Base-by-base conservation (phyloP, 2,797 vertebrate species). In the Xerus rutilus region DNA sequence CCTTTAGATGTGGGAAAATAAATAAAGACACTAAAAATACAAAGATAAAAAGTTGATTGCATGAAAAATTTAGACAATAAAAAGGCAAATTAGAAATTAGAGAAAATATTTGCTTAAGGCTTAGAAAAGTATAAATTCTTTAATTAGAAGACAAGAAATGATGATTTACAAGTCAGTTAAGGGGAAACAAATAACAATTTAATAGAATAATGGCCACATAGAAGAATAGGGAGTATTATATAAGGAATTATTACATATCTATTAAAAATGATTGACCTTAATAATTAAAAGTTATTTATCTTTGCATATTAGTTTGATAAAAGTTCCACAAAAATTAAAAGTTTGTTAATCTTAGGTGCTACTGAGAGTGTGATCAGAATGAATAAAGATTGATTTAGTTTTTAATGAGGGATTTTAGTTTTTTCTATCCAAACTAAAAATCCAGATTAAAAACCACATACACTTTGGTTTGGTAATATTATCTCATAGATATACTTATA, bases 61-160 rank as follows among this genome's bases (percentile, higher is more conserved):
- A 30, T 45, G 10, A 83, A 76, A 57, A 8, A 86, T 83, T 96
- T 78, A 88, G n/a, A 77, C 7, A 88, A 69, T 65, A 73, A 72
- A 54, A 88, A 72, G 3, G n/a, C 15, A 67, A 91, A n/a, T 91
- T 18, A 35, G 64, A 43, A 83, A 59, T 59, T 23, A 49, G 54
- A 65, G 17, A 85, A 90, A 91, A 78, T 73, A 86, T 84, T 72
- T 74, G n/a, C 28, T 1, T 32, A 64, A 78, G n/a, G 20, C 11
- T 11, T 14, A 72, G 7, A 82, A 72, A 89, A 7, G 25, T 17
- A 28, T 65, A 39, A 70, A 83, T 70, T 76, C 4, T 70, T 83
- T 87, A 82, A 57, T 54, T 62, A 64, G 78, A 73, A 74, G 85
- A 52, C 14, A 62, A 20, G 23, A 85, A 94, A 73, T 47, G 7